Evolutionary conservation across 2,113 vertebrate genomes (phyloP), one percentile per base, ranked within the genome.

Genomic region (Pelvicachromis taeniatus): DNA sequence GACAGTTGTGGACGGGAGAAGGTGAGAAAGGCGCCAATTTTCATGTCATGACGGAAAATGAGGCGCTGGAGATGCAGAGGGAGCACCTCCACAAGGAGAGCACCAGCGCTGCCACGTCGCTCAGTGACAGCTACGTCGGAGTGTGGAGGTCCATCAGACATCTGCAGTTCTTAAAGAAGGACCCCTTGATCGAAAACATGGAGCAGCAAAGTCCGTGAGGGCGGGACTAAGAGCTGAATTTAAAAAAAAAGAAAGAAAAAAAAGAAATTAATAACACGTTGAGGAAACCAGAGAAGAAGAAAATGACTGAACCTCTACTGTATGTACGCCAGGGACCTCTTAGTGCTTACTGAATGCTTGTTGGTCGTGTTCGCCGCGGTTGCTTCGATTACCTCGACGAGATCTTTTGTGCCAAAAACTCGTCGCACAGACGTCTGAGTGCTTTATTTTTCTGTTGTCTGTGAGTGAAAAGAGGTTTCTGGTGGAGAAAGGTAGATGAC

Each of bases 141-240:
- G 97, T 99, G 79, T 98, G 97, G 98, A 95, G 98, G 77, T 96
- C 99, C 84, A 93, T 99, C 89, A 97, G 97, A 85, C 96, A 97
- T 14, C 92, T 97, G 85, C 97, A 96, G 89, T 97, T 98, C 40
- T 86, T 96, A 84, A 99, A 98, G 93, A 98, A 97, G 89, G 98
- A 99, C 91, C 96, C 97, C 83, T 94, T 98, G 93, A 94, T 99
- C 86, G 96, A 98, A 78, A 98, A 99, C 59, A 97, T 99, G 94
- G 98, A 99, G 91, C 93, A 97, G 89, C 96, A 97, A 92, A 98
- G 97, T 91, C 98, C 98, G n/a, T 99, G 92, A 97, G 54, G 23
- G 2, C 13, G 0, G 33, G 17, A 29, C 52, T 5, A 53, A 75
- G 31, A 77, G 54, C 40, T 3, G 3, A 11, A 80, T 53, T 19